Evolutionary conservation across 2,797 vertebrate genomes (phyloP).

Genomic region (Capromys pilorides): DNA sequence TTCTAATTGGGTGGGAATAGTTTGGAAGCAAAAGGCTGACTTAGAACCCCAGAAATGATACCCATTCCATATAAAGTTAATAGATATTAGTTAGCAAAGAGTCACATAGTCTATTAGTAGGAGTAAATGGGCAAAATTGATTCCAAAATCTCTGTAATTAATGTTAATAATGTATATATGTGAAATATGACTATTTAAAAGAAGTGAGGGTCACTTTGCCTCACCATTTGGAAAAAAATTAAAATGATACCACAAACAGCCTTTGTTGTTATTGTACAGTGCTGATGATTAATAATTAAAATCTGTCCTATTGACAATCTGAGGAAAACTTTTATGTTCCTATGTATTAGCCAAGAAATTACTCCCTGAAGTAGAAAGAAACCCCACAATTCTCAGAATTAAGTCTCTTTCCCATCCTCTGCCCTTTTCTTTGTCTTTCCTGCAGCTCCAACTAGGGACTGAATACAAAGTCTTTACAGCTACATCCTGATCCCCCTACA

Average conservation of each 20-base stretch:
- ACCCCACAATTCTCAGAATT: not conserved
- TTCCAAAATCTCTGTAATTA: not conserved
- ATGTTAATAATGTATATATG: not conserved
- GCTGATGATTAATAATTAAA: not conserved
- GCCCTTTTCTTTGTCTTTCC: not conserved
- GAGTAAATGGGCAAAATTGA: slow-evolving; percentile 42
- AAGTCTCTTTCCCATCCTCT: not conserved
- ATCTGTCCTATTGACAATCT: not conserved
- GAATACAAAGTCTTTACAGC: not conserved
- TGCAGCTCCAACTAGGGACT: not conserved
- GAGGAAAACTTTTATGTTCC: not conserved
- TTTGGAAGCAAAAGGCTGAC: not conserved
- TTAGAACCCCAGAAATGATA: not conserved
- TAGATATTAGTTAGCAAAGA: not conserved
- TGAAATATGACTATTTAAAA: slow-evolving; percentile 8
- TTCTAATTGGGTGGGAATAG: slow-evolving; percentile 15
- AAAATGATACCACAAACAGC: not conserved
- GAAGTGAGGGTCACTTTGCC: not conserved
- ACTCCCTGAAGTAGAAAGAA: not conserved
- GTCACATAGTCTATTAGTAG: not conserved
- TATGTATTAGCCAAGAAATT: not conserved
- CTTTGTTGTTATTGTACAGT: not conserved
- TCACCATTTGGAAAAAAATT: not conserved
- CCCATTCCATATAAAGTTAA: not conserved
- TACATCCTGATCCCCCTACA: not conserved